Conservation (phyloP, 2,113 vertebrate species). For the Forbesichthys agassizii region DNA sequence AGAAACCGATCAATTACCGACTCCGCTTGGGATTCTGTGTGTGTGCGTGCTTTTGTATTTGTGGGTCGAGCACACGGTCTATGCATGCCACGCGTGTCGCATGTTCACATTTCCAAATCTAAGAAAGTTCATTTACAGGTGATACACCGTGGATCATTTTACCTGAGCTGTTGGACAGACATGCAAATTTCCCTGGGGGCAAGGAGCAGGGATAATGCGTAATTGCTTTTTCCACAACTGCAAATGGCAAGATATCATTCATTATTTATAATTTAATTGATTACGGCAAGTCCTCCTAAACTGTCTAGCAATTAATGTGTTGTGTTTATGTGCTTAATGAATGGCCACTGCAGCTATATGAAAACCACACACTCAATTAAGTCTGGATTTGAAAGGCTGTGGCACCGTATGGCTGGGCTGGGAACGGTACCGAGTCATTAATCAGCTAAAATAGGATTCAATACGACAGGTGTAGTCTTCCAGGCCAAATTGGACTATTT, state of each 20-base stretch:
- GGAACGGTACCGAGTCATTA: constrained; percentile 42
- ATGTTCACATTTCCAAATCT: not conserved
- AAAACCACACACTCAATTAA: constrained; percentile 64
- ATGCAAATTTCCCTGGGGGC: constrained; percentile 15
- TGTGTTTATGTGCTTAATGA: constrained; percentile 70
- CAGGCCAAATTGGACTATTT: constrained; percentile 45
- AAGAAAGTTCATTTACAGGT: not conserved
- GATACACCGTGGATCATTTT: constrained; percentile 35
- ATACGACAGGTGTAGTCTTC: constrained; percentile 42
- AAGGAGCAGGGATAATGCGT: constrained; percentile 40
- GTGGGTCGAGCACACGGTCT: not conserved
- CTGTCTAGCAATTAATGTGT: constrained; percentile 55
- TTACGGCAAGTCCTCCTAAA: constrained; percentile 55
- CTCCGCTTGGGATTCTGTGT: constrained; percentile 5
- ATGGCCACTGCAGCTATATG: constrained; percentile 50
- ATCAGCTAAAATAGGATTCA: constrained; percentile 58
- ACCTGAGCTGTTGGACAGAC: constrained; percentile 37
- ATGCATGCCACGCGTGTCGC: not conserved
- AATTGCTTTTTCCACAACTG: constrained; percentile 46
- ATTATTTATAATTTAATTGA: constrained; percentile 70
- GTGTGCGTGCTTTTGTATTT: not conserved
- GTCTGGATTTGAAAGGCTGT: constrained; percentile 49
- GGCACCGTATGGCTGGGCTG: constrained; percentile 20
- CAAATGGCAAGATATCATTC: constrained; percentile 39
- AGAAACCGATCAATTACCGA: constrained; percentile 48